Evolutionary conservation across 2,888 invertebrate species (phyloP), one percentile per base, ranked within the genome.

Genomic region (Drosophila affinis): DNA sequence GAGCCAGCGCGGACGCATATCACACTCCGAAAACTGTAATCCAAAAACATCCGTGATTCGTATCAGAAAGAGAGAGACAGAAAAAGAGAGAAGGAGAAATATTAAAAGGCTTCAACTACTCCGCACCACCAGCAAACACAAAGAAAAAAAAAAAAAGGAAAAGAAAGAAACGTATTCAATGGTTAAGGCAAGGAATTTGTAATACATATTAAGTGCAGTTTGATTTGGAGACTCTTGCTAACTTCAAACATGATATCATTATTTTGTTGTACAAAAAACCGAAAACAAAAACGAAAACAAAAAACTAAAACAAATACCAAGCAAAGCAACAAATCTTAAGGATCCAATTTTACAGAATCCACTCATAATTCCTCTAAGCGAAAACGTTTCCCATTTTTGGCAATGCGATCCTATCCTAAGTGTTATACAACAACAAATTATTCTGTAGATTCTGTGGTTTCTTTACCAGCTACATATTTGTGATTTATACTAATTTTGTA

Each of bases 1-100:
- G 81, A 81, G 79, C 79, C 74, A 69, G 80, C 72, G 65, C 72
- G 62, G 46, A 68, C 56, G 76, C 83, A 81, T 81, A 81, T 86
- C 87, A 65, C 45, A 65, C 45, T 55, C 73, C n/a, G 39, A 39
- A 39, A 39, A 39, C n/a, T 39, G n/a, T 39, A n/a, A 57, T n/a
- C 46, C 62, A n/a, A 47, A 24, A 17, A 39, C 45, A 45, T 9
- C 45, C 44, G 17, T 14, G 39, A 39, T 39, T 14, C 7, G 39
- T 39, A 61, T 17, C 17, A n/a, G 21, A 44, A 49, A 39, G 24
- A 68, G 34, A 24, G 39, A 45, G 17, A 68, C 53, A 21, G 32
- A 54, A 9, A 12, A 51, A 45, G 24, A 21, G 39, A 49, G 21
- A 70, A 62, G 51, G 62, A 72, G 46, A 62, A 24, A 54, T 62